Evolutionary conservation across 2,113 vertebrate species (phyloP), one percentile per base, ranked within the genome.

Genomic region (Elephas maximus): DNA sequence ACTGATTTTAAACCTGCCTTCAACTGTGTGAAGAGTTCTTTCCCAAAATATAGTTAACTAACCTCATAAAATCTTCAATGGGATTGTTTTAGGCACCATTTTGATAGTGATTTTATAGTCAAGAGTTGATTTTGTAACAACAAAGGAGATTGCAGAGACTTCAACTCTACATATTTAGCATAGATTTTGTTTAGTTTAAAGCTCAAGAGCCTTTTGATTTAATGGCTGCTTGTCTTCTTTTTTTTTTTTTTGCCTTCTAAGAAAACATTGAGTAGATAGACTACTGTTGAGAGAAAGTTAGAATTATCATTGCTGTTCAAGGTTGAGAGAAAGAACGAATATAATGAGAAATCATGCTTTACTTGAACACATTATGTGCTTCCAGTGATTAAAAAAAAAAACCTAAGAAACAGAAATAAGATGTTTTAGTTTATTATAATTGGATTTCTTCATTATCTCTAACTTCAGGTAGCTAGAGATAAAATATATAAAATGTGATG

Each of bases 171-270:
- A 53, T 90, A 96, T 62, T 95, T 73, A 88, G 51, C 5, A 84
- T 67, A 78, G 18, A n/a, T 81, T 91, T 80, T 69, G 57, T n/a
- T 91, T 96, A 67, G n/a, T 85, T 91, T 81, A 95, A 86, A 51
- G 11, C 6, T 73, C 17, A 53, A 62, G 44, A 80, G 60, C 2
- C 1, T 81, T 76, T 90, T 17, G 7, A 92, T 67, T 80, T 90
- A 90, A 88, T 88, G 33, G 88, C 2, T 65, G 5, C 18, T 69
- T 82, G 1, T 67, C 79, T 78, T 65, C 71, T 26, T 37, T 37
- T 37, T 37, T 37, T 37, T 37, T 37, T 37, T 37, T 37, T 69
- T 82, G 1, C 62, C 79, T 78, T 65, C 71, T 26, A 84, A 95
- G 37, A 93, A 79, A 63, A 82, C 8, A 33, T 82, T 2, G 37